Conservation (phyloP, 1,140 invertebrate species). For the Aphaenogaster rudis region DNA sequence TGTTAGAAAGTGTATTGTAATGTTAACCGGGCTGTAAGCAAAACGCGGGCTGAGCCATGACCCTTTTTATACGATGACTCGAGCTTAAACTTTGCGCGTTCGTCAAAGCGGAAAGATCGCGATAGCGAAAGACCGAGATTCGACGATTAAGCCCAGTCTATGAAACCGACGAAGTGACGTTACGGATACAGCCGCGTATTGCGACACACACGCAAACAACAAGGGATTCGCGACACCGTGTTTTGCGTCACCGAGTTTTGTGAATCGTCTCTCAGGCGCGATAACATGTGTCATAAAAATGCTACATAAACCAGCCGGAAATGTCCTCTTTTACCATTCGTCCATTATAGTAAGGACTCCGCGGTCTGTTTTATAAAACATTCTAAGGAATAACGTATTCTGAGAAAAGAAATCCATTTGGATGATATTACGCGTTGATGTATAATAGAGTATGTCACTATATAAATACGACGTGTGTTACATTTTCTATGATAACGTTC, state of each 20-base stretch:
- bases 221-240: background rate
- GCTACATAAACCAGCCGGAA: constrained; percentile 27
- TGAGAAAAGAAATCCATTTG: background rate
- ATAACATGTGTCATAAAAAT: constrained; percentile 45
- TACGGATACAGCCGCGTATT: background rate
- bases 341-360: background rate
- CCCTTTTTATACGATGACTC: constrained; percentile 27
- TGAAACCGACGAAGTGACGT: background rate
- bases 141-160: background rate
- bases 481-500: background rate
- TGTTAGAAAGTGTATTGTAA: background rate
- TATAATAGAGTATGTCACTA: background rate
- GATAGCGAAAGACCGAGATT: background rate
- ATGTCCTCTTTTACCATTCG: background rate
- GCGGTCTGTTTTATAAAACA: background rate
- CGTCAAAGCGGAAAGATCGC: constrained; percentile 19
- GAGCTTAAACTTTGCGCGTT: background rate
- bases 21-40: background rate
- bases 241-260: constrained; percentile 27
- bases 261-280: background rate
- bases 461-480: background rate
- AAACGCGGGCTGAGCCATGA: background rate
- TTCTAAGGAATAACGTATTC: constrained; percentile 2
- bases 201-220: background rate
- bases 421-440: background rate